Evolutionary conservation across 35 echinoderm and acorn worm genomes (phyloP).

Genomic region (Lytechinus pictus): DNA sequence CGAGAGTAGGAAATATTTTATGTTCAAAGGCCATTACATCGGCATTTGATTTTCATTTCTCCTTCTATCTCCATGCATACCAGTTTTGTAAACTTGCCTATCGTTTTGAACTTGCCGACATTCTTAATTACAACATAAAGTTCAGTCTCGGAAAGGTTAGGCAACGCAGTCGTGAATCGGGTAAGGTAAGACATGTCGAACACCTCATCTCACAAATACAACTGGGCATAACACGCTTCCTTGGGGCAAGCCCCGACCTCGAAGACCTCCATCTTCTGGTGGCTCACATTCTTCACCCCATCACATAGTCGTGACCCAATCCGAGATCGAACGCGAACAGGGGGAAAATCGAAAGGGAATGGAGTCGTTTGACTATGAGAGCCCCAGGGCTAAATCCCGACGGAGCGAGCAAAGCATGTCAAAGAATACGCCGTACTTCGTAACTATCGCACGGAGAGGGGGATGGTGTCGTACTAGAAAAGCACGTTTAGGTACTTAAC

Average conservation of each 20-base stretch:
- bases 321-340: background rate
- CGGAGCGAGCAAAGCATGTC: constrained; percentile 36
- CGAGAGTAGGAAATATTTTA: no score
- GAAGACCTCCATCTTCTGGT: background rate
- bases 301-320: background rate
- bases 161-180: background rate
- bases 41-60: background rate
- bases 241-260: background rate
- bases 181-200: background rate
- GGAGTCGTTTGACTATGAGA: constrained; percentile 46
- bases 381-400: background rate
- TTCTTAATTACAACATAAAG: background rate
- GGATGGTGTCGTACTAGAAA: background rate
- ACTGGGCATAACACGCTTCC: background rate
- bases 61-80: background rate
- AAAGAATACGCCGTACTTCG: background rate
- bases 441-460: background rate
- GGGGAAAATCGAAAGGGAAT: constrained; percentile 47
- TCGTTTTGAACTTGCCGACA: no score
- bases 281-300: background rate
- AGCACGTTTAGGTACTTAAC: constrained; percentile 22
- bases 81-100: no score
- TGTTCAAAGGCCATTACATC: no score
- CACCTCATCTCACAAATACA: background rate
- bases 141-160: background rate